Evolutionary conservation across 2,888 invertebrate genomes (phyloP).

Genomic region (Cryptophagus acutangulus): DNA sequence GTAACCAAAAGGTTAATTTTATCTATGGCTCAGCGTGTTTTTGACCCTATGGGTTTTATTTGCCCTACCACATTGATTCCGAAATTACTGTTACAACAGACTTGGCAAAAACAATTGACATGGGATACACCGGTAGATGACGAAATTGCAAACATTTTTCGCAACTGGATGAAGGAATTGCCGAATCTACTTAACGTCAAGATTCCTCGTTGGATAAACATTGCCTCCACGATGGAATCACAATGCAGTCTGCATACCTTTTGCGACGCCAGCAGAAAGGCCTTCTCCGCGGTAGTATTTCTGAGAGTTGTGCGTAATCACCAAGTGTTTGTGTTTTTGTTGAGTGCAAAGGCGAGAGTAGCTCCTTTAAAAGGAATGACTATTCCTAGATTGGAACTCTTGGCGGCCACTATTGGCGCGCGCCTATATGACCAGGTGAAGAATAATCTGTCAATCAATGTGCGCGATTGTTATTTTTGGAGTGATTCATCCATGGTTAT

Average conservation of each 20-base stretch:
- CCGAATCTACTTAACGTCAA: conserved; percentile 4
- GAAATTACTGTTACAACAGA: conserved; percentile 16
- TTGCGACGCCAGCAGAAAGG: no score
- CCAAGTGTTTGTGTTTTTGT: not conserved
- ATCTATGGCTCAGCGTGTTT: conserved; percentile 10
- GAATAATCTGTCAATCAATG: conserved; percentile 12
- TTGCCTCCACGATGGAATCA: no score
- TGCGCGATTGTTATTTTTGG: conserved; percentile 24
- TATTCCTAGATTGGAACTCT: not conserved
- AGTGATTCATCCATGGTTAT: conserved; percentile 29
- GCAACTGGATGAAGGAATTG: conserved; percentile 6
- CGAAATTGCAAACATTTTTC: conserved; percentile 1
- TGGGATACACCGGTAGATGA: conserved; percentile 15
- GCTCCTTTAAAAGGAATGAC: not conserved
- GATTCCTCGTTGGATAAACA: conserved; percentile 10
- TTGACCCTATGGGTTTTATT: conserved; percentile 15
- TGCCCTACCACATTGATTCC: conserved; percentile 15
- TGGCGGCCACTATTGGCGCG: no score
- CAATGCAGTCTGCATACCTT: no score
- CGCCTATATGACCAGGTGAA: conserved; percentile 19
- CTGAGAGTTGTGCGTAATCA: not conserved
- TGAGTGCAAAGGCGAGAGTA: not conserved
- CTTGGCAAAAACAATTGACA: conserved; percentile 12
- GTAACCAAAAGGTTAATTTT: no score
- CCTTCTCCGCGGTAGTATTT: no score